Evolutionary conservation across 1,140 invertebrate species (phyloP).

Genomic region (Belonocnema kinseyi): DNA sequence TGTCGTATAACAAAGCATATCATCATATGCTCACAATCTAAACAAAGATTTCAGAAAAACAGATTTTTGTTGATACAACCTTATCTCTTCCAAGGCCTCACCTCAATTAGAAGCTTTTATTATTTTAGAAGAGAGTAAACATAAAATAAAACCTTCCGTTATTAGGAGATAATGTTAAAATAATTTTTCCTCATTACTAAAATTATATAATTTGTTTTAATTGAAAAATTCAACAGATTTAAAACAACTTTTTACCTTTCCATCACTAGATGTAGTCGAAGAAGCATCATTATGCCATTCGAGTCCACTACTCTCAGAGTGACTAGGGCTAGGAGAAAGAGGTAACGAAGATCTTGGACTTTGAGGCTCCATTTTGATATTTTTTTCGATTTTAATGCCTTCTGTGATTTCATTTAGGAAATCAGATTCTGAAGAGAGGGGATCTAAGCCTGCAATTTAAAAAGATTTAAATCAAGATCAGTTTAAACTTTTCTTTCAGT

Average conservation of each 20-base stretch:
- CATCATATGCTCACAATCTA: too few relatives aligned
- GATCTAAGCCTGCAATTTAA: not conserved
- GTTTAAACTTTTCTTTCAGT: too few relatives aligned
- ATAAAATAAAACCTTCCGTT: too few relatives aligned
- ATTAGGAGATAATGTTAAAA: too few relatives aligned
- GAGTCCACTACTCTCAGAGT: constrained; percentile 58
- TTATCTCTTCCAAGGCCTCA: too few relatives aligned
- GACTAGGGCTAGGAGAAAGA: constrained; percentile 61
- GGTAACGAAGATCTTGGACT: constrained; percentile 56
- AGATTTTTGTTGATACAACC: too few relatives aligned
- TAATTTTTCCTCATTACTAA: too few relatives aligned
- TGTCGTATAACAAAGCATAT: too few relatives aligned
- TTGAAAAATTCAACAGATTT: not conserved
- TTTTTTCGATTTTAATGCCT: constrained; percentile 4
- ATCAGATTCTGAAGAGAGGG: not conserved
- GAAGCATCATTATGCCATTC: constrained; percentile 54
- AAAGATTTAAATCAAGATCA: not conserved
- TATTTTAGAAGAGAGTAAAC: not conserved
- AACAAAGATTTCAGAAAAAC: too few relatives aligned
- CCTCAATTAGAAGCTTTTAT: constrained; percentile 12
- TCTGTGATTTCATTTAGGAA: not conserved
- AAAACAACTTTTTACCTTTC: constrained; percentile 45
- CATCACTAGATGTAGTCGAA: constrained; percentile 35
- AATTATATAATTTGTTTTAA: too few relatives aligned
- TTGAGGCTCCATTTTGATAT: constrained; percentile 57